phyloP scores from a whole-genome alignment of 2,888 invertebrate genomes.

The Synergus gifuensis region DNA sequence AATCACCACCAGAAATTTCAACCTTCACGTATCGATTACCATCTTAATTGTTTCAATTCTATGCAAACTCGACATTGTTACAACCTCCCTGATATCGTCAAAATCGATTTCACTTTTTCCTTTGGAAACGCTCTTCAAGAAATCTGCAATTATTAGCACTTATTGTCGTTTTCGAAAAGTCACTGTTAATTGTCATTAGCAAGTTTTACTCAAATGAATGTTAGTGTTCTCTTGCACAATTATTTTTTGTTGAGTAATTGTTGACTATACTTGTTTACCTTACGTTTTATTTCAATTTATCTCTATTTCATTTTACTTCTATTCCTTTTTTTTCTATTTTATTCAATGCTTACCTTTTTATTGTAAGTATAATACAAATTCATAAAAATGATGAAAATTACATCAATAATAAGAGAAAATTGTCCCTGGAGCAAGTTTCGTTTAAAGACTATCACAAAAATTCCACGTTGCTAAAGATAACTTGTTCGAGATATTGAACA shows the following conservation, averaged over 20 bases:
- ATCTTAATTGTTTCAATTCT: background rate
- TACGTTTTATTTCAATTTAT: background rate
- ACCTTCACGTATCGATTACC: background rate
- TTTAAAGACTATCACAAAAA: no score
- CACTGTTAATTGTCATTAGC: background rate
- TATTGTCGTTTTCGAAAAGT: background rate
- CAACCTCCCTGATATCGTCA: background rate
- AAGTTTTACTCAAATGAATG: slow-evolving; percentile 3
- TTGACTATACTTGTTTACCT: background rate
- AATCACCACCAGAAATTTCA: background rate
- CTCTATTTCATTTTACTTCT: background rate
- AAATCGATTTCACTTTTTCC: background rate
- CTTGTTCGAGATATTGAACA: no score
- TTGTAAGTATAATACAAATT: background rate
- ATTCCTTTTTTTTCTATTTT: background rate
- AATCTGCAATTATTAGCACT: slow-evolving; percentile 26
- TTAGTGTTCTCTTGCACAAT: background rate
- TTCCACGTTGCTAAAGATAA: no score
- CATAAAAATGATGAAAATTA: background rate
- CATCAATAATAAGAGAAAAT: background rate
- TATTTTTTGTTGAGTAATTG: background rate
- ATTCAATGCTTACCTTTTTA: background rate
- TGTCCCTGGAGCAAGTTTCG: background rate
- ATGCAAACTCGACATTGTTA: background rate
- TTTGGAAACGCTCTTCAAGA: background rate